These are phyloP conservation scores for rat (Rattus norvegicus) DNA, from an alignment of 2,113 vertebrate genomes.

Conservation along the genomic window GRCr8 NC_086019.1:53772001-53772500, in stretches of 20 bases:
- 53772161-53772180: not conserved
- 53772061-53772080: not conserved
- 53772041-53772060: not conserved
- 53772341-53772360: not conserved
- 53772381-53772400: not conserved
- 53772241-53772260: too few relatives aligned
- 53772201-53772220: not conserved
- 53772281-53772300: not conserved
- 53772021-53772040: not conserved
- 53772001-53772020: not conserved
- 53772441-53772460: not conserved
- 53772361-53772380: not conserved
- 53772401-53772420: not conserved
- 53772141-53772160: not conserved
- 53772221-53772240: not conserved
- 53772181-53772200: not conserved
- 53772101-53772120: not conserved
- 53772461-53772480: not conserved
- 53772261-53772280: not conserved
- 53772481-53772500: not conserved
- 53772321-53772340: not conserved
- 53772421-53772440: not conserved
- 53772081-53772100: not conserved
- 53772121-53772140: not conserved
- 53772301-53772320: too few relatives aligned